Evolutionary conservation across 2,113 vertebrate species (phyloP).

Genomic region (Rhinopomastus cyanomelas): DNA sequence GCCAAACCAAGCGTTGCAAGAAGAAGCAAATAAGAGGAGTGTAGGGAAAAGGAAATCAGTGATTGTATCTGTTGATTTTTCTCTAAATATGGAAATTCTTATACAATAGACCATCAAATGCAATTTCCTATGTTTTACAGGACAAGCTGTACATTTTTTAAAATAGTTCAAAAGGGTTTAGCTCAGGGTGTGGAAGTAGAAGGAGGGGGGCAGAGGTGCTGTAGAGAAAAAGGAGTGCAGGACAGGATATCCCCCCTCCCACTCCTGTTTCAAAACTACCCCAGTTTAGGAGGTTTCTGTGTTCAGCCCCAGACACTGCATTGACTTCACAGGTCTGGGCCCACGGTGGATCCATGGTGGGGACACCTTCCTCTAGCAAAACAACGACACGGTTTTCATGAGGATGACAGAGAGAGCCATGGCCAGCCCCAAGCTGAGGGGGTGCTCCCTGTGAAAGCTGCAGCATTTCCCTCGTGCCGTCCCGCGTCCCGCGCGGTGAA

Average conservation of each 20-base stretch:
- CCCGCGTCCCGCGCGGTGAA: neutral
- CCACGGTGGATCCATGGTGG: fast-evolving
- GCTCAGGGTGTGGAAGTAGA: conserved; percentile 50
- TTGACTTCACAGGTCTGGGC: neutral
- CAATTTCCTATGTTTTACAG: conserved; percentile 60
- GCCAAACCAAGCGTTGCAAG: conserved; percentile 7
- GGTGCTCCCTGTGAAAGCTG: neutral
- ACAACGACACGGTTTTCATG: neutral
- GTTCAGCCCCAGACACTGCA: neutral
- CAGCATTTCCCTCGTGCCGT: fast-evolving
- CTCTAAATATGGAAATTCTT: conserved; percentile 68
- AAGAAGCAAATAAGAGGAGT: conserved; percentile 26
- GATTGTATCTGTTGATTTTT: conserved; percentile 68
- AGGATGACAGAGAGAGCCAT: neutral
- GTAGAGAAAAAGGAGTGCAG: neutral
- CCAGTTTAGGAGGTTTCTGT: neutral
- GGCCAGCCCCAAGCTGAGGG: neutral
- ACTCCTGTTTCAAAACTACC: neutral
- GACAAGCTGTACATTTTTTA: conserved; percentile 62
- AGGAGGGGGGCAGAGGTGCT: conserved; percentile 29
- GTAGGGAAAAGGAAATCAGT: conserved; percentile 60
- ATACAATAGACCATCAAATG: conserved; percentile 66
- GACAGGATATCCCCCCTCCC: conserved; percentile 30
- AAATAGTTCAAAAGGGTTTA: conserved; percentile 68
- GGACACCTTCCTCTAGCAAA: neutral